Evolutionary conservation across 2,888 invertebrate genomes (phyloP), one percentile per base, ranked within the genome.

Genomic region (Drosophila kanekoi): DNA sequence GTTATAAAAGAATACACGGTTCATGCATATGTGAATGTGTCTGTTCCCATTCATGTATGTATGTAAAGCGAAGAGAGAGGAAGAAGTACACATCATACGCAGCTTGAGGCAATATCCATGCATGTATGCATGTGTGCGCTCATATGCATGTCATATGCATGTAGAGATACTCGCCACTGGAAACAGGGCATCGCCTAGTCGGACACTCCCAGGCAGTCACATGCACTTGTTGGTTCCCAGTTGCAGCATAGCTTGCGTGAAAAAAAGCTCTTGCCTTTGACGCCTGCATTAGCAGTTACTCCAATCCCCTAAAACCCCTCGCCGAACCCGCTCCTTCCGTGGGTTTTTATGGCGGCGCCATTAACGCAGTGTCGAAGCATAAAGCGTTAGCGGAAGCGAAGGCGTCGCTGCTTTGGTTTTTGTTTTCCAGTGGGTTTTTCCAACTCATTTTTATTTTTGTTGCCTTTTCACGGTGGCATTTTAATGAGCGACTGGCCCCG

Each of bases 301-400:
- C 8, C 56, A 53, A 13, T 3, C 6, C 2, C 13, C 23, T 8
- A 28, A 8, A 8, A 13, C 14, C 44, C 18, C 14, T 41, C 20
- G 1, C 13, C 1, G 23, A 23, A 8, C 10, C 8, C 10, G 11
- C 23, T 10, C 10, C 18, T n/a, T n/a, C 20, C 13, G 63, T 49
- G 40, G 10, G 14, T 66, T 72, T 77, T 81, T 61, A 70, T 65
- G 68, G 49, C 45, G 14, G 56, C 61, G 48, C 86, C 76, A 89
- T 88, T 89, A 88, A 78, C 81, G 74, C 59, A 68, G 54, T 75
- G 70, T 63, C 56, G 57, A 74, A 79, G 75, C 75, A 74, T 78
- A 33, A 68, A 68, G 79, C 79, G 60, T 57, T 38, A 78, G 45
- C 74, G 62, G 78, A 75, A 77, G 56, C 59, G 44, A 41, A 56